A percentile compares a stretch with the other conserved stretches of the same genome.
Conservation (phyloP, 2,797 vertebrate species). For the Champsocephalus esox region DNA sequence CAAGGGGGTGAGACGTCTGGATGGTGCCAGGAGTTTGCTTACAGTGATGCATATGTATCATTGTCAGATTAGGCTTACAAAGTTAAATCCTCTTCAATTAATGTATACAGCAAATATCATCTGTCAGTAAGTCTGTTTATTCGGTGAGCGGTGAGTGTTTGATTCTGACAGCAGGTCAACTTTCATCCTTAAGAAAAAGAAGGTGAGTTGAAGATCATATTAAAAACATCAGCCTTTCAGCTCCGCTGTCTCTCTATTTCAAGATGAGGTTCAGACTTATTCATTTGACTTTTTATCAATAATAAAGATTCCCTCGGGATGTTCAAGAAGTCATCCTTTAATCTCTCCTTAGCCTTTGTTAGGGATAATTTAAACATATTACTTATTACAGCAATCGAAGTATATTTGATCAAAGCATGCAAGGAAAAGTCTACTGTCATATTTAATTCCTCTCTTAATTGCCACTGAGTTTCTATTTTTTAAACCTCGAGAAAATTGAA, state of each 20-base stretch:
- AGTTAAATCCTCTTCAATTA: slow-evolving; percentile 57
- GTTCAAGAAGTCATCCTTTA: slow-evolving; percentile 65
- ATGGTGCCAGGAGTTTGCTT: slow-evolving; percentile 53
- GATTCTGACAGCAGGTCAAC: slow-evolving; percentile 36
- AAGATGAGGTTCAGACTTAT: slow-evolving; percentile 33
- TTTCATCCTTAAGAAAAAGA: slow-evolving; percentile 18
- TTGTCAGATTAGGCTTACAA: slow-evolving; percentile 61
- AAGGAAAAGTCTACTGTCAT: slow-evolving; percentile 25
- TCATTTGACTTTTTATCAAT: slow-evolving; percentile 71
- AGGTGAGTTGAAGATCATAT: neutral
- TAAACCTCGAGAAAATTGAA: slow-evolving; percentile 22
- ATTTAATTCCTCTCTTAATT: slow-evolving; percentile 16
- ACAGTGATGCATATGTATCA: slow-evolving; percentile 53
- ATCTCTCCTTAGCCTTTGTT: slow-evolving; percentile 75
- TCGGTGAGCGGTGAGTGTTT: slow-evolving; percentile 29
- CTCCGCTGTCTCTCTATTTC: slow-evolving; percentile 32
- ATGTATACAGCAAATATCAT: slow-evolving; percentile 37
- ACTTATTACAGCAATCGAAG: slow-evolving; percentile 36
- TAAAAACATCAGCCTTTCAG: slow-evolving; percentile 15
- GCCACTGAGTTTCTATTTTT: slow-evolving; percentile 39
- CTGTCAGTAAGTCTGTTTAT: slow-evolving; percentile 35
- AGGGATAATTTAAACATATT: slow-evolving; percentile 58
- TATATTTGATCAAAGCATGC: slow-evolving; percentile 30
- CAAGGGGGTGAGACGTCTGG: slow-evolving; percentile 55
- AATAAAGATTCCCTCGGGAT: slow-evolving; percentile 62